A percentile compares a stretch with the other conserved stretches of the same genome.
Evolutionary conservation across 2,888 invertebrate genomes (phyloP).

Genomic region (Thyatira batis): DNA sequence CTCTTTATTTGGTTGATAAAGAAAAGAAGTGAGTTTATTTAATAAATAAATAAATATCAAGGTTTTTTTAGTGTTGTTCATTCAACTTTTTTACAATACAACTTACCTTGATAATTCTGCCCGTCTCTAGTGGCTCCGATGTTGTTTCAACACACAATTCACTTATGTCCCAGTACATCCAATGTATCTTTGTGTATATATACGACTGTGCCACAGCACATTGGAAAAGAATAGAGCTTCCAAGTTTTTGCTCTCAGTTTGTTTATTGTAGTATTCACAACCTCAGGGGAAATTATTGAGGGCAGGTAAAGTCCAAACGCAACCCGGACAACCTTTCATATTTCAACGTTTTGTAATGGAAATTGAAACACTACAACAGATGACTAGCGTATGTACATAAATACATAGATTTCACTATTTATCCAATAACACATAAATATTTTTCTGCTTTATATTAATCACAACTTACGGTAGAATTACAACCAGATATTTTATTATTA

Average conservation of each 20-base stretch:
- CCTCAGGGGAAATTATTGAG: slow-evolving; percentile 71
- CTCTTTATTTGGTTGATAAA: no score
- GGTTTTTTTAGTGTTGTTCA: no score
- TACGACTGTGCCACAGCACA: slow-evolving; percentile 52
- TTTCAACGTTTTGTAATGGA: slow-evolving; percentile 49
- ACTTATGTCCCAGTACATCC: slow-evolving; percentile 1
- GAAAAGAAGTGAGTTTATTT: neutral
- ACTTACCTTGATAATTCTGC: neutral
- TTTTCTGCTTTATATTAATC: slow-evolving; percentile 64
- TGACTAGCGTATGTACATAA: slow-evolving; percentile 48
- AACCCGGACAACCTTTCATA: slow-evolving; percentile 50
- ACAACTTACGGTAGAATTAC: slow-evolving; percentile 71
- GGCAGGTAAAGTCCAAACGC: slow-evolving; percentile 48
- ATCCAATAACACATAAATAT: slow-evolving; percentile 57
- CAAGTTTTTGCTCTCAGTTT: slow-evolving; percentile 61
- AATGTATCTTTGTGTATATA: slow-evolving; percentile 18
- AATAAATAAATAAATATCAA: no score
- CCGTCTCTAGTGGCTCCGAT: neutral
- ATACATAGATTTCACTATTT: slow-evolving; percentile 49
- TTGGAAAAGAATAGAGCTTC: slow-evolving; percentile 53
- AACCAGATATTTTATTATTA: slow-evolving; percentile 57
- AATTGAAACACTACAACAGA: slow-evolving; percentile 49
- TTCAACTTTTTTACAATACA: neutral
- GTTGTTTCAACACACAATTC: neutral
- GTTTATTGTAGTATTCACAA: slow-evolving; percentile 73